Base-by-base conservation (phyloP, 2,113 vertebrate species). In the Rhynchomys soricoides region DNA sequence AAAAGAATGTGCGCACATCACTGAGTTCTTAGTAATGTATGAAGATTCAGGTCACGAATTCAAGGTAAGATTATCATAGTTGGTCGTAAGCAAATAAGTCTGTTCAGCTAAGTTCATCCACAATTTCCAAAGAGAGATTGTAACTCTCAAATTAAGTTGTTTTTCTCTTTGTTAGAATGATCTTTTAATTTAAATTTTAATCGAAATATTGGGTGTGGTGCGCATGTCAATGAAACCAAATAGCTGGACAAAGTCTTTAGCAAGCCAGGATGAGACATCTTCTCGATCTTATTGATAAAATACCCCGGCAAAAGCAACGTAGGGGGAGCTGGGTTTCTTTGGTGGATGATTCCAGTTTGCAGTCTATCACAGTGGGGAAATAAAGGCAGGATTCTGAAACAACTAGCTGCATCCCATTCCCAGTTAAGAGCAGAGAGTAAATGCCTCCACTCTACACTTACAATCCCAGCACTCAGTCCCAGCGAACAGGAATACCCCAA, bases 161-260 rank as follows among this genome's bases (percentile, higher is more conserved):
- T 48, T 59, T 48, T 78, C 68, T 73, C 29, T 94, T 91, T 78
- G 50, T 70, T 52, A 75, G 48, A 43, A 62, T 83, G 34, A 93
- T 48, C 21, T 83, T 94, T 92, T n/a, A 83, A 29, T 40, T 91
- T 52, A 78, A 87, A 75, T 91, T 73, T 89, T 70, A 82, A 95
- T 95, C 68, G 95, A 74, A 92, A 37, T 43, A 66, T 24, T 94
- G 90, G 48, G 71, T 62, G 5, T 3, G 55, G 31, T 40, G 3
- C 40, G 70, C 26, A 2, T 29, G n/a, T 89, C 43, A 57, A 94
- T 66, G 93, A 71, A 57, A 62, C 66, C 4, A 62, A 86, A 73
- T 66, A 24, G 4, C 26, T 96, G 16, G 71, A 70, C 93, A 86
- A 2, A 50, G 12, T 64, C 26, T 83, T 89, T 45, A 86, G 34